Base-by-base conservation (phyloP, 2,888 invertebrate genomes). In the Drosophila bunnanda region DNA sequence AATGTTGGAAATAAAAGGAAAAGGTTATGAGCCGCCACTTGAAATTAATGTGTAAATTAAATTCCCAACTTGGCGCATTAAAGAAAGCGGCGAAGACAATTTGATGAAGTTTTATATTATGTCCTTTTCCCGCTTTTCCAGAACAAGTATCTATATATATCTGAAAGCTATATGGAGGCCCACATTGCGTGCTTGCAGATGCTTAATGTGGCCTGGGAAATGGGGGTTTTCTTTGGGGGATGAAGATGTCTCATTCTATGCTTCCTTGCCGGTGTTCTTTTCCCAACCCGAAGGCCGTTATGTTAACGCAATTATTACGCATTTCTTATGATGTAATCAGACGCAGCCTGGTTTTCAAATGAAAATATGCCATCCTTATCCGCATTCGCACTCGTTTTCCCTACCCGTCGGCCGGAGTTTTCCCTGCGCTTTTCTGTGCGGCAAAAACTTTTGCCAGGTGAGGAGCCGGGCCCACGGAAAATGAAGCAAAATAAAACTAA, bases 271-370 rank as follows among this genome's bases (percentile, higher is more conserved):
- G 56, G 38, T 59, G 76, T 32, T 58, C 34, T 41, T 54, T 54
- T 48, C 56, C 55, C 34, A 22, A 52, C 54, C 53, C 46, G 65
- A 48, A 61, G 61, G 65, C 70, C 81, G 84, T 81, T 84, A 81
- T 82, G 80, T 85, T 86, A 86, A 86, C 88, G 80, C 89, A 86
- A 86, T 86, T 86, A 88, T 86, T 86, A 88, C 86, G 86, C 89
- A 86, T 86, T 86, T 89, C 86, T 86, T 84, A 89, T 88, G 89
- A 86, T 89, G 89, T 89, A 86, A 86, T 89, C 86, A 86, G 88
- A 86, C 85, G 85, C 88, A 80, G 85, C 82, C 77, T 82, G 76
- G 68, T 73, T 78, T 75, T 76, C 69, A 80, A 79, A 79, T 82
- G 88, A 86, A 88, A 83, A 83, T 83, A 88, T 82, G 83, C 73